Conservation (phyloP, 2,888 invertebrate species). For the Steinernema scapterisci region DNA sequence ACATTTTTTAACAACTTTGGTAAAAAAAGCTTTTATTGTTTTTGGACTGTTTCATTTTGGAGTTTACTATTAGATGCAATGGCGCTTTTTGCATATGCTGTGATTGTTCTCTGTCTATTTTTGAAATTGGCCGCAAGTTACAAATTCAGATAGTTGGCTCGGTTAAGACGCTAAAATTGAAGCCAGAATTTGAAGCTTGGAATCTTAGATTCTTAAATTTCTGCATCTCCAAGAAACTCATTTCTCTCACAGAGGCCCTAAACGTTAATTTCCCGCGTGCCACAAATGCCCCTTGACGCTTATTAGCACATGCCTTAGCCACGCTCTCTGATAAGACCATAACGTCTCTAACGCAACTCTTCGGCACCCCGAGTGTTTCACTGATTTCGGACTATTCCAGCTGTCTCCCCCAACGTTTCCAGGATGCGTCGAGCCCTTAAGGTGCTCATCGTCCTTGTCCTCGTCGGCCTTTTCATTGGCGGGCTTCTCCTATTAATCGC, state of each 20-base stretch:
- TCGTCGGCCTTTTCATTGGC: constrained; percentile 4
- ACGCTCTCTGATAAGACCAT: neutral
- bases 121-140: no score
- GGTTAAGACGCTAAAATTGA: no score
- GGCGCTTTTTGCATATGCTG: no score
- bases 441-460: constrained; percentile 1
- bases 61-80: no score
- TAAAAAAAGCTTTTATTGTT: no score
- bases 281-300: neutral
- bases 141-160: no score
- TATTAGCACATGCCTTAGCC: neutral
- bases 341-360: neutral
- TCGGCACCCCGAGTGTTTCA: no score
- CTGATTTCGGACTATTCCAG: no score
- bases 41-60: no score
- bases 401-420: neutral
- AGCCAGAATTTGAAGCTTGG: no score
- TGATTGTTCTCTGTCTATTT: no score
- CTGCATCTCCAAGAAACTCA: neutral
- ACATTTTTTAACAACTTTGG: no score
- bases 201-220: neutral
- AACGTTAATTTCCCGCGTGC: neutral
- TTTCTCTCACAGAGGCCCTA: neutral
- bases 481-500: neutral
- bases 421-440: neutral